These are phyloP conservation scores for Falco cherrug DNA, from an alignment of 2,797 vertebrate species.

Conservation along the genomic window DNA sequence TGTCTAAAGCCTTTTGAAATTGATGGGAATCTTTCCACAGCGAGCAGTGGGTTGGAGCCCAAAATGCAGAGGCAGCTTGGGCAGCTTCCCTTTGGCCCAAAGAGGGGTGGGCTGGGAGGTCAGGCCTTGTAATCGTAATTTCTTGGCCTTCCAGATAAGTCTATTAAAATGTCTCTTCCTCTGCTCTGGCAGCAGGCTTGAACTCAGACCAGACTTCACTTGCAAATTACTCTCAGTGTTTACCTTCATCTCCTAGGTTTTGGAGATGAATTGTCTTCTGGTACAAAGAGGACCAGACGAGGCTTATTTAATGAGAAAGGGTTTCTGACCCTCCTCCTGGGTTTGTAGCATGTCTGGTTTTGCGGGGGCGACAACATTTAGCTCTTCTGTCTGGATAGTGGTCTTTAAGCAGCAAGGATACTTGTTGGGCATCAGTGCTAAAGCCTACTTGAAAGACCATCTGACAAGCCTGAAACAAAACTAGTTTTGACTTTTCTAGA, in stretches of 20 bases:
- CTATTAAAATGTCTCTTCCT: not conserved
- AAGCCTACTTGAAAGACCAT: not conserved
- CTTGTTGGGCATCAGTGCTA: not conserved
- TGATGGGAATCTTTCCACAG: constrained; percentile 23
- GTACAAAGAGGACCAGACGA: not conserved
- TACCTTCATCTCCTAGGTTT: not conserved
- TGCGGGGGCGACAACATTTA: not conserved
- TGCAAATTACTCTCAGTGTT: not conserved
- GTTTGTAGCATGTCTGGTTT: not conserved
- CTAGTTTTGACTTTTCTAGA: not conserved
- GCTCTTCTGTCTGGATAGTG: not conserved
- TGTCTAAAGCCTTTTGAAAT: constrained; percentile 4
- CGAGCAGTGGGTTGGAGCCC: constrained; percentile 13
- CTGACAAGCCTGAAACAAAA: not conserved
- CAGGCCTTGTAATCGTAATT: not conserved
- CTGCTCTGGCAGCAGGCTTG: not conserved
- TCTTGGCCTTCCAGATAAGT: not conserved
- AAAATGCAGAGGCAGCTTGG: constrained; percentile 16
- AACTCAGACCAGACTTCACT: not conserved
- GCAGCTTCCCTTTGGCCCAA: not conserved
- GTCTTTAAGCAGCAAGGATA: not conserved
- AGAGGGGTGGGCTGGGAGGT: not conserved
- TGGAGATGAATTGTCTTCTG: not conserved
- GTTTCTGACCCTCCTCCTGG: not conserved
- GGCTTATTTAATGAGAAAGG: not conserved